Conservation (phyloP, 1,140 invertebrate species). For the Drosophila hydei region DNA sequence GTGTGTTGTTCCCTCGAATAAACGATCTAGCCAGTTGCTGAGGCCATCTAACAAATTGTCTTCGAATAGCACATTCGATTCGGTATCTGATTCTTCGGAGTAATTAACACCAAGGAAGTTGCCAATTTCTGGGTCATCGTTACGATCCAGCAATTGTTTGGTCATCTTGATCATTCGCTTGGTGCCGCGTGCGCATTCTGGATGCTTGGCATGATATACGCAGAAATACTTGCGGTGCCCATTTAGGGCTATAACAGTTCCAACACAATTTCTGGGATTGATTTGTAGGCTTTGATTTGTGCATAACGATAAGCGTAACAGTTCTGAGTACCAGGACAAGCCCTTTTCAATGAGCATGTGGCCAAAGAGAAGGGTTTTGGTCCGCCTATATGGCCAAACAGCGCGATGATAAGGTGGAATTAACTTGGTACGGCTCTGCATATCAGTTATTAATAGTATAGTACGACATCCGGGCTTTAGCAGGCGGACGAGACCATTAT, state of each 20-base stretch:
- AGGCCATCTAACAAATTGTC: constrained; percentile 95
- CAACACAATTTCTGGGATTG: constrained; percentile 98
- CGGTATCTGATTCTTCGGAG: constrained; percentile 88
- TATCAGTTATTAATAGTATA: constrained; percentile 94
- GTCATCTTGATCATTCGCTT: constrained; percentile 88
- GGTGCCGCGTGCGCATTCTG: constrained; percentile 85
- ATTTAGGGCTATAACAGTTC: constrained; percentile 97
- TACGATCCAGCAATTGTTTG: constrained; percentile 85
- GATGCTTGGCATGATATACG: constrained; percentile 98
- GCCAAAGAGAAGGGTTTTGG: constrained; percentile 96
- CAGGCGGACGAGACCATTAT: constrained; percentile 95
- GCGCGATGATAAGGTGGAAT: constrained; percentile 96
- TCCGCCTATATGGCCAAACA: constrained; percentile 98
- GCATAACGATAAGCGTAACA: constrained; percentile 93
- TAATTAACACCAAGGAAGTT: constrained; percentile 91
- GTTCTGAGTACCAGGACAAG: constrained; percentile 95
- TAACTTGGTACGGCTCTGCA: constrained; percentile 93
- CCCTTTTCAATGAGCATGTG: constrained; percentile 96
- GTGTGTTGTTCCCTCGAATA: constrained; percentile 97
- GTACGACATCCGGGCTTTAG: constrained; percentile 98
- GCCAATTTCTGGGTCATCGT: constrained; percentile 89
- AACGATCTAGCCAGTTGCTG: constrained; percentile 97
- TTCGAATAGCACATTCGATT: constrained; percentile 83
- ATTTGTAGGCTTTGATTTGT: constrained; percentile 93
- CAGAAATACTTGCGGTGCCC: constrained; percentile 98